Percentiles rank a stretch among this genome's conserved stretches.
Conservation (phyloP, 2,888 invertebrate species). For the Sthenelais limicola region DNA sequence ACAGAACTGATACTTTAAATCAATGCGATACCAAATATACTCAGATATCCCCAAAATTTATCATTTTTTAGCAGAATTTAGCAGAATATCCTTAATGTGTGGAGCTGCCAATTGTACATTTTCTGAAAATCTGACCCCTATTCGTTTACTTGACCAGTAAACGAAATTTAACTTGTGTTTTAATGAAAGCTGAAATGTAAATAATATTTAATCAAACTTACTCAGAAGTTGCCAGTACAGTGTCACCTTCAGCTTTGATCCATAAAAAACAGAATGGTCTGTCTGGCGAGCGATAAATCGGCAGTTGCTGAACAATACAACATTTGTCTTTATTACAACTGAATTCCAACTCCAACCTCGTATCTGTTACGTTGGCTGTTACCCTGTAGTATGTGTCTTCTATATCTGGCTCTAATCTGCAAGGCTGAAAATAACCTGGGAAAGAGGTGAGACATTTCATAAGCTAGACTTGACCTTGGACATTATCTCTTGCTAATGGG, state of each 20-base stretch:
- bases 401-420: not conserved
- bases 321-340: slow-evolving; percentile 43
- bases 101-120: no score
- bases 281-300: slow-evolving; percentile 14
- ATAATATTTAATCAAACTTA: not conserved
- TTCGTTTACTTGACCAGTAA: no score
- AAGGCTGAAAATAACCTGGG: slow-evolving; percentile 24
- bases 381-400: not conserved
- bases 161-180: no score
- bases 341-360: not conserved
- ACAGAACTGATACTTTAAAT: no score
- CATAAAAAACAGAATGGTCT: not conserved
- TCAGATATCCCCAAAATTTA: no score
- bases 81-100: no score
- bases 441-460: not conserved
- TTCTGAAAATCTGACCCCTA: no score
- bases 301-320: slow-evolving; percentile 43
- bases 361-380: not conserved
- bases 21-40: no score
- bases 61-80: no score
- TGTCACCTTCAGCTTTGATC: not conserved
- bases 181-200: not conserved
- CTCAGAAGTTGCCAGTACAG: not conserved
- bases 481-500: no score
- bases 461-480: no score